Evolutionary conservation across 2,113 vertebrate species (phyloP).

Genomic region (Xiphophorus couchianus): DNA sequence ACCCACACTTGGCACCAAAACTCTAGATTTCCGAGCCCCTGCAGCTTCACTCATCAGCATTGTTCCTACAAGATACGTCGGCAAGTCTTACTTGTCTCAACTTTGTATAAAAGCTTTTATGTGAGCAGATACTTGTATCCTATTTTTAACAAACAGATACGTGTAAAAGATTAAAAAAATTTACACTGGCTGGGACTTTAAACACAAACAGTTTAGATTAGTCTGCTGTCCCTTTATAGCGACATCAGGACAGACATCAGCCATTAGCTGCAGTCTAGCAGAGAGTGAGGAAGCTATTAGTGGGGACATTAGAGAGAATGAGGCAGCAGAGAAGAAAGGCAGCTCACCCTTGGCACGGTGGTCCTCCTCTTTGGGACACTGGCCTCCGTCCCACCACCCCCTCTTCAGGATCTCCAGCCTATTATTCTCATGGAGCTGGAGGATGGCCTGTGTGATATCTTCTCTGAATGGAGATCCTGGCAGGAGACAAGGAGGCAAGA

Average conservation of each 20-base stretch:
- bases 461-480: conserved; percentile 91
- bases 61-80: not conserved
- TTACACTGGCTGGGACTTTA: conserved; percentile 4
- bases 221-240: conserved; percentile 60
- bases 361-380: conserved; percentile 92
- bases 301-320: conserved; percentile 54
- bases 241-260: conserved; percentile 61
- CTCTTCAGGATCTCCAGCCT: conserved; percentile 92
- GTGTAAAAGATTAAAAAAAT: not conserved
- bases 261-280: conserved; percentile 60
- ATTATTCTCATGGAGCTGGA: conserved; percentile 94
- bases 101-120: conserved; percentile 5
- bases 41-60: not conserved
- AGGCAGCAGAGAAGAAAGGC: conserved; percentile 37
- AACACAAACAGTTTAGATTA: conserved; percentile 46
- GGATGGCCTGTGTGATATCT: conserved; percentile 91
- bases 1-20: conserved; percentile 1
- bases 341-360: conserved; percentile 90
- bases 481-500: conserved; percentile 40
- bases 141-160: not conserved
- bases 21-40: not conserved
- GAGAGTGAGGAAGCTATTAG: conserved; percentile 54
- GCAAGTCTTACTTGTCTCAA: not conserved
- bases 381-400: conserved; percentile 94
- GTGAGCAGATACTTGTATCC: conserved; percentile 1